phyloP scores from a whole-genome alignment of 2,797 vertebrate genomes.

The Margarornis squamiger region DNA sequence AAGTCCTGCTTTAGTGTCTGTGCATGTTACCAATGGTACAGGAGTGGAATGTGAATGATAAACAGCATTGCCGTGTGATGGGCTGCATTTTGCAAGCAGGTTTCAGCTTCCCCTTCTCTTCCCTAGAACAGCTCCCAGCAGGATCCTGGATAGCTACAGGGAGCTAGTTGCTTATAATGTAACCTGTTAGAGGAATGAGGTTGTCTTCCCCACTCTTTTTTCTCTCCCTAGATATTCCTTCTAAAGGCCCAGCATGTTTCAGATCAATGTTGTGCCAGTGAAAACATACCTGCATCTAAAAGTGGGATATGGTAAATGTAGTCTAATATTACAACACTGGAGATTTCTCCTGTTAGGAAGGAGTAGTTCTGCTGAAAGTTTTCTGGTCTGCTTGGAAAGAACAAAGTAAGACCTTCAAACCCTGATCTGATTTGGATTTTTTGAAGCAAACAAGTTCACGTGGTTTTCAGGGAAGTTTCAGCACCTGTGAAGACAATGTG shows the following conservation, averaged over 20 bases:
- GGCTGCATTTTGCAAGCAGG: neutral
- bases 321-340: neutral
- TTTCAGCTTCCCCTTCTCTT: neutral
- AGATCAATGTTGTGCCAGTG: neutral
- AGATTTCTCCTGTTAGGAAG: neutral
- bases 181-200: neutral
- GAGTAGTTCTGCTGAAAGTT: neutral
- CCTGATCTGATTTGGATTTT: neutral
- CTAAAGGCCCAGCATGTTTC: neutral
- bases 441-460: fast-evolving
- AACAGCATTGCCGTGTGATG: neutral
- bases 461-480: neutral
- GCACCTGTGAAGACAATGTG: neutral
- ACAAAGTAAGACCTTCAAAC: neutral
- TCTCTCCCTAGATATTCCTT: neutral
- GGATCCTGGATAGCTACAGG: neutral
- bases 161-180: neutral
- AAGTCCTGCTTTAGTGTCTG: neutral
- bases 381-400: neutral
- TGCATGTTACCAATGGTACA: neutral
- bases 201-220: neutral
- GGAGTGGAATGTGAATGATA: neutral
- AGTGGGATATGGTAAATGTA: neutral
- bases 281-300: neutral
- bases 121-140: neutral